These are phyloP conservation scores for Herminia tarsipennalis DNA, from an alignment of 2,888 invertebrate species.

Conservation along the genomic window DNA sequence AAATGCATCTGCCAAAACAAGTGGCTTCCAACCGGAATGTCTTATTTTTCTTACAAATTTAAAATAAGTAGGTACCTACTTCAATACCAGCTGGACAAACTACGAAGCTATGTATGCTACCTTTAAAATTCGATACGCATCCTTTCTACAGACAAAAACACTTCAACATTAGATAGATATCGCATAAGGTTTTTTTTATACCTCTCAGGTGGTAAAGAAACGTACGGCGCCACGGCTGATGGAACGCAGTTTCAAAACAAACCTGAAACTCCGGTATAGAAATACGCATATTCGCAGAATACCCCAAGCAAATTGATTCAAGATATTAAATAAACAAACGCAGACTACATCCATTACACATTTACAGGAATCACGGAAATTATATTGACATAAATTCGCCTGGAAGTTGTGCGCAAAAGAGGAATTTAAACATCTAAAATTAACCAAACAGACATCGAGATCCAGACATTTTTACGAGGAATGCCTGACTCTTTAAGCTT, in stretches of 20 bases:
- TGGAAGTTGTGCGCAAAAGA: slow-evolving; percentile 4
- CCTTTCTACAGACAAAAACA: too few species aligned
- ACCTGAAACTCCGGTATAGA: not conserved
- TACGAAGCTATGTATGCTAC: too few species aligned
- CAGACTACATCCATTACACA: not conserved
- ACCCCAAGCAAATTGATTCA: not conserved
- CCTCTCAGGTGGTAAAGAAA: too few species aligned
- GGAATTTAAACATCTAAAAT: slow-evolving; percentile 9
- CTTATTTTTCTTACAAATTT: not conserved
- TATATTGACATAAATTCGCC: slow-evolving; percentile 9
- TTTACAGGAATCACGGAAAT: slow-evolving; percentile 7
- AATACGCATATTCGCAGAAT: too few species aligned
- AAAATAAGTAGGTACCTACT: too few species aligned
- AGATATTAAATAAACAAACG: not conserved
- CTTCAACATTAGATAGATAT: too few species aligned
- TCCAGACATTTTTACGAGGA: slow-evolving; percentile 4
- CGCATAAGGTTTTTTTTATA: too few species aligned
- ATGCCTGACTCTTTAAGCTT: not conserved
- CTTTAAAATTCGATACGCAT: too few species aligned
- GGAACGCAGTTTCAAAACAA: too few species aligned
- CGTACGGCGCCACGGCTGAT: too few species aligned
- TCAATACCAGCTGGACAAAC: too few species aligned
- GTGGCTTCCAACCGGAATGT: not conserved
- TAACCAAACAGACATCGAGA: slow-evolving; percentile 6
- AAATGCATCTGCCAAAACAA: not conserved